Evolutionary conservation across 2,888 invertebrate species (phyloP).

Genomic region (Melolontha melolontha): DNA sequence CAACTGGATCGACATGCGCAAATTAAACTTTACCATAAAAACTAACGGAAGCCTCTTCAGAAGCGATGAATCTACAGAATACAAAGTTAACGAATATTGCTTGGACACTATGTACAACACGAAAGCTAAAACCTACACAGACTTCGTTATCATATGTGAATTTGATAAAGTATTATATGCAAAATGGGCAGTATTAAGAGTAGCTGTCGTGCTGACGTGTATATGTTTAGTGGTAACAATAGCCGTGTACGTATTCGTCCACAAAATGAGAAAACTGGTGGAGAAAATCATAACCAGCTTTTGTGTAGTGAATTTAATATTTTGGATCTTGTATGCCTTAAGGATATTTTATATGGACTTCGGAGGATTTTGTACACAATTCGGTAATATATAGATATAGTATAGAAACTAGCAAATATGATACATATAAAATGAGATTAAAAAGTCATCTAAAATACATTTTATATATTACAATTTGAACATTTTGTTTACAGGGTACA

Average conservation of each 20-base stretch:
- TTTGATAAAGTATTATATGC: background rate
- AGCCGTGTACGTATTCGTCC: constrained; percentile 8
- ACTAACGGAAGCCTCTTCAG: background rate
- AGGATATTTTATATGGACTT: background rate
- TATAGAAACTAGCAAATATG: background rate
- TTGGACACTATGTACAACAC: constrained; percentile 3
- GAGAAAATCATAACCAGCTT: constrained; percentile 2
- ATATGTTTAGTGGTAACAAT: constrained; percentile 3
- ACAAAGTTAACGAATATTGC: constrained; percentile 1
- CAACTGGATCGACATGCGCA: background rate
- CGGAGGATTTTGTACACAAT: constrained; percentile 2
- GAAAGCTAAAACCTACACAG: background rate
- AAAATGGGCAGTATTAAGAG: background rate
- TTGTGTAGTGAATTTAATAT: constrained; percentile 10
- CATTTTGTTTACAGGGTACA: background rate
- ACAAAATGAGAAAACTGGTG: background rate
- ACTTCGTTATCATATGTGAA: constrained; percentile 3
- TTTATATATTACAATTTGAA: no score
- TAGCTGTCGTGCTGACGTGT: background rate
- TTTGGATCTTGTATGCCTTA: background rate
- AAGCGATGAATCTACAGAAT: background rate
- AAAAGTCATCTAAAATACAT: no score
- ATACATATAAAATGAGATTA: no score
- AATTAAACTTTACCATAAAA: background rate
- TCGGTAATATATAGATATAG: background rate